Conservation (phyloP, 2,113 vertebrate genomes). For the Chauna torquata region DNA sequence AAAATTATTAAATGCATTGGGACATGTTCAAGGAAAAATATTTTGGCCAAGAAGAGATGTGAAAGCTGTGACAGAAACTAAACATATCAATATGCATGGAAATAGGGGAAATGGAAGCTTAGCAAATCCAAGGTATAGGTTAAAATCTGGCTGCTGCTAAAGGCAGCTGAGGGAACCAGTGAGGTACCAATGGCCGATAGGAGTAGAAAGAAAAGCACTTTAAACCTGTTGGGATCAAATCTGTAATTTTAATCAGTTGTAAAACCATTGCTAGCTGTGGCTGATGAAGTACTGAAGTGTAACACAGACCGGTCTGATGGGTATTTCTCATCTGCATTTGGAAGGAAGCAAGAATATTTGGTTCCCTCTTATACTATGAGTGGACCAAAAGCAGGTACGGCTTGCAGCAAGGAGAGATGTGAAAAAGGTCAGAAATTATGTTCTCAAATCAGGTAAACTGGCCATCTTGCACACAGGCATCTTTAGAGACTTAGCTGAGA, state of each 20-base stretch:
- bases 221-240: neutral
- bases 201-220: neutral
- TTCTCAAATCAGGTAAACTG: neutral
- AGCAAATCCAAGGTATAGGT: neutral
- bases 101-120: neutral
- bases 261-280: neutral
- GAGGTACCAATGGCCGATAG: neutral
- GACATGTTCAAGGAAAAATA: neutral
- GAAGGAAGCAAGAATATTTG: neutral
- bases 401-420: neutral
- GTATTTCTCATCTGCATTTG: neutral
- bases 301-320: accelerated
- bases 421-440: neutral
- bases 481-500: neutral
- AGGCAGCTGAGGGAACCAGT: neutral
- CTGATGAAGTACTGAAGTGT: neutral
- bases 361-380: neutral
- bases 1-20: neutral
- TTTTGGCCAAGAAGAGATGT: neutral
- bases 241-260: neutral
- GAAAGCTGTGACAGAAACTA: neutral
- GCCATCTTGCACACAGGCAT: neutral
- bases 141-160: neutral
- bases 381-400: neutral
- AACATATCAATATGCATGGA: neutral